These are phyloP conservation scores for Pungitius pungitius DNA, from an alignment of 2,113 vertebrate genomes.

Conservation along the genomic window DNA sequence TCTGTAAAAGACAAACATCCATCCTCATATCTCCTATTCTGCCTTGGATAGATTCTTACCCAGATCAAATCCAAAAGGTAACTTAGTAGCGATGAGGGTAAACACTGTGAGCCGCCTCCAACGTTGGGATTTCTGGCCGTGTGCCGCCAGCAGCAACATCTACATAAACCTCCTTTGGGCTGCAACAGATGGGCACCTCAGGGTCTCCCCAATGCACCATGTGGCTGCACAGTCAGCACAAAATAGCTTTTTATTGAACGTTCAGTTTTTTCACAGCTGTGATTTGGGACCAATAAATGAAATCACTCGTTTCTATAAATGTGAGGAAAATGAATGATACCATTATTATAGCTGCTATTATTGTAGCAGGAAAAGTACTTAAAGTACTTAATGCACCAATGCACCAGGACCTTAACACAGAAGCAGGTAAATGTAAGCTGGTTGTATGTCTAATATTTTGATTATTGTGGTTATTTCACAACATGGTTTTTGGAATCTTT, in stretches of 20 bases:
- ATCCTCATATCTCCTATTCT: background rate
- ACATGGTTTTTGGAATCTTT: no score
- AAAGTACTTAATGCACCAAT: no score
- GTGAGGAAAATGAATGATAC: background rate
- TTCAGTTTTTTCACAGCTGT: background rate
- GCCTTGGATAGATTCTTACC: conserved; percentile 67
- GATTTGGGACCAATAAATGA: background rate
- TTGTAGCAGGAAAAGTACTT: no score
- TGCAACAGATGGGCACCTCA: conserved; percentile 56
- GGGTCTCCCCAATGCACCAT: background rate
- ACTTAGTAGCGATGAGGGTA: conserved; percentile 82
- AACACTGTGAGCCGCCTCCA: conserved; percentile 73
- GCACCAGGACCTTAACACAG: background rate
- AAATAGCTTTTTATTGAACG: background rate
- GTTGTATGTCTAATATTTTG: no score
- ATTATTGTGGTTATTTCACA: no score
- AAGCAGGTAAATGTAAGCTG: background rate
- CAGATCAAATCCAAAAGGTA: conserved; percentile 86
- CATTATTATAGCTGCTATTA: no score
- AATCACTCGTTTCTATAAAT: background rate
- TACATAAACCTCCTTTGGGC: conserved; percentile 89
- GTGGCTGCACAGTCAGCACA: background rate
- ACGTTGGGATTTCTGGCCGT: conserved; percentile 90
- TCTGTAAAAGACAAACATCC: background rate
- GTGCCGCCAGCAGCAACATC: conserved; percentile 90